A percentile compares a stretch with the other conserved stretches of the same genome.
Evolutionary conservation across 2,113 vertebrate species (phyloP).

Genomic region (Microtus oregoni): DNA sequence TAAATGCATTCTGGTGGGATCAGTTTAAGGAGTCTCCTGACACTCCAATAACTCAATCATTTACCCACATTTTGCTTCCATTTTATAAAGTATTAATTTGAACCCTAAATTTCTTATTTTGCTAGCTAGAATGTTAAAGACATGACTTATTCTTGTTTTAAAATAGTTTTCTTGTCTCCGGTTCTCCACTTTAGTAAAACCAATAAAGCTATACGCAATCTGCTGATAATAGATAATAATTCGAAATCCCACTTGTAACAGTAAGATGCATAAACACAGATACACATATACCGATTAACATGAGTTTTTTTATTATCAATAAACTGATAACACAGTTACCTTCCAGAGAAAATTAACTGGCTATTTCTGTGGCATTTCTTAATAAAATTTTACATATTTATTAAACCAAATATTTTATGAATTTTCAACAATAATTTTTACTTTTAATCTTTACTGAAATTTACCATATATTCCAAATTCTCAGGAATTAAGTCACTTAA

Average conservation of each 20-base stretch:
- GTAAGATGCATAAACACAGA: not conserved
- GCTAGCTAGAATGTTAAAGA: not conserved
- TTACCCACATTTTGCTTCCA: not conserved
- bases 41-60: not conserved
- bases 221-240: not conserved
- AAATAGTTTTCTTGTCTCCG: not conserved
- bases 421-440: not conserved
- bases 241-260: not conserved
- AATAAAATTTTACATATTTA: not conserved
- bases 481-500: not conserved
- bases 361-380: not conserved
- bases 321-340: not conserved
- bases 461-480: not conserved
- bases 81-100: not conserved
- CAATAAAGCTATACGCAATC: constrained; percentile 3
- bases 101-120: not conserved
- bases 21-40: not conserved
- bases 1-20: not conserved
- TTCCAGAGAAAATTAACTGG: not conserved
- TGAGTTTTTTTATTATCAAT: not conserved
- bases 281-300: not conserved
- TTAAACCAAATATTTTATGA: not conserved
- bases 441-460: not conserved
- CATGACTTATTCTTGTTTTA: not conserved
- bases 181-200: not conserved